phyloP scores from a whole-genome alignment of 2,888 invertebrate species.

The Acleris literana region DNA sequence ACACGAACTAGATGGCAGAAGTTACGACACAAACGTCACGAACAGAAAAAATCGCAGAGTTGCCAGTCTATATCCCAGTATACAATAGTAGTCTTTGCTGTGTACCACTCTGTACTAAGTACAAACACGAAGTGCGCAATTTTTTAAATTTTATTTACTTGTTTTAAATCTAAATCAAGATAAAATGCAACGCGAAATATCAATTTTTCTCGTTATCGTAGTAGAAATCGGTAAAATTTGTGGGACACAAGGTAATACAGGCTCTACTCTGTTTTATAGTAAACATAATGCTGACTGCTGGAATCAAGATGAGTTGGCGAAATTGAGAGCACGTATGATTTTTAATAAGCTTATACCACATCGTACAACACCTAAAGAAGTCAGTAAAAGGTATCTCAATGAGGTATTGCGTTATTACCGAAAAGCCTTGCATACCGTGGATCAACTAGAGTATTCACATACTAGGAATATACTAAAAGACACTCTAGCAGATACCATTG shows the following conservation, averaged over 20 bases:
- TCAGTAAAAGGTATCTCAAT: conserved; percentile 59
- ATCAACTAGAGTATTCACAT: conserved; percentile 47
- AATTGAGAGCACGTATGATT: conserved; percentile 61
- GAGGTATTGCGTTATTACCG: conserved; percentile 60
- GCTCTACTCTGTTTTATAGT: conserved; percentile 64
- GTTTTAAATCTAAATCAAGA: neutral
- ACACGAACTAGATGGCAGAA: no score
- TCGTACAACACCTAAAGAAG: conserved; percentile 55
- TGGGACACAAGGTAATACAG: conserved; percentile 54
- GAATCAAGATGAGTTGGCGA: conserved; percentile 64
- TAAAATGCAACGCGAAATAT: conserved; percentile 49
- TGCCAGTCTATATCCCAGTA: no score
- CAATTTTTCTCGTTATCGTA: conserved; percentile 59
- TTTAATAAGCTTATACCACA: conserved; percentile 64
- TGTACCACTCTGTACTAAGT: no score
- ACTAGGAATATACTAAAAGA: conserved; percentile 56
- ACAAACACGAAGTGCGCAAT: conserved; percentile 5
- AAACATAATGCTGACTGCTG: conserved; percentile 57
- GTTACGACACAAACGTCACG: no score
- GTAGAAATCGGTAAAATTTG: conserved; percentile 49
- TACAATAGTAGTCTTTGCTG: no score
- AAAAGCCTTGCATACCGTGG: conserved; percentile 51
- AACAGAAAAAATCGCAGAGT: no score
- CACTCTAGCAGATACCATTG: conserved; percentile 67
- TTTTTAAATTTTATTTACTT: conserved; percentile 1